Base-by-base conservation (phyloP, 2,797 vertebrate species). In the Pipistrellus kuhlii region DNA sequence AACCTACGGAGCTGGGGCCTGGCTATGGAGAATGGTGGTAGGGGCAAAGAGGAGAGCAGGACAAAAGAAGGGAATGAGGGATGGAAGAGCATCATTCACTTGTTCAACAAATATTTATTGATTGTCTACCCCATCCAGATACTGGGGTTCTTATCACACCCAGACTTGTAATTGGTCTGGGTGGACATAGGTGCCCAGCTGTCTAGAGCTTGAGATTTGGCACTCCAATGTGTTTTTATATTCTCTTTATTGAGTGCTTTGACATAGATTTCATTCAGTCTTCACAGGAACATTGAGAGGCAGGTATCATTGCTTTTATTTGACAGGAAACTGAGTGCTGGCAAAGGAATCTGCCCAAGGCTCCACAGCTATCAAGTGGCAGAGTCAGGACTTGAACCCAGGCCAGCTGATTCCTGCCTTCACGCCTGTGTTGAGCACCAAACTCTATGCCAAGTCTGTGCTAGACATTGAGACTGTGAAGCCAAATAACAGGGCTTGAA, bases 1-100 rank as follows among this genome's bases (percentile, higher is more conserved):
- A 97, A 97, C 94, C 97, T 85, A 92, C 93, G 71, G 88, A 95
- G 96, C 95, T n/a, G 48, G 80, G 80, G 91, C 78, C 57, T 90
- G 75, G 59, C 62, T 44, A 15, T 25, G 53, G 85, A 66, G 71
- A 59, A 44, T 9, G 44, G 59, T n/a, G 69, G 57, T 41, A 38
- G 55, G 81, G 64, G 84, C 80, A 91, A 76, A 81, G 73, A 55
- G 71, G 27, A 68, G 68, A 78, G 68, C 6, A 71, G 89, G 73
- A 64, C 62, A 71, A 64, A 80, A 73, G 76, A 66, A 75, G 51
- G 17, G 51, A 8, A 8, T 2, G 6, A 30, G 15, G 62, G 32
- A 35, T 17, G 44, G 75, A 46, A 41, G 44, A 20, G 30, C 5
- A 30, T 53, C 30, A 25, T 30, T 69, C 27, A 38, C 32, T 76